Conservation (phyloP, 37 sponge, comb jelly and placozoan genomes). For the Haliclona indistincta region DNA sequence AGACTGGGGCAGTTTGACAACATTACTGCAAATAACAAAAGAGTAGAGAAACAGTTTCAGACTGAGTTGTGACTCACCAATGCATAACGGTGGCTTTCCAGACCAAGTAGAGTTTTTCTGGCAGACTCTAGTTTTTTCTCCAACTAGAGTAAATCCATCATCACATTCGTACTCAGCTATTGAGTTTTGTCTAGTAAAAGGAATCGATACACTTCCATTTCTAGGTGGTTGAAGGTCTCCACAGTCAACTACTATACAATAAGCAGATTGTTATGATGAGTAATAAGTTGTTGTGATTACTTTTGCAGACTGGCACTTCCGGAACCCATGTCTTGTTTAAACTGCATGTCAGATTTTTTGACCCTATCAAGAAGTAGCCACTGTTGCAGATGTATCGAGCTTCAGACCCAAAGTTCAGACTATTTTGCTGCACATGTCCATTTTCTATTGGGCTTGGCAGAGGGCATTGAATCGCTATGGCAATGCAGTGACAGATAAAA, state of each 20-base stretch:
- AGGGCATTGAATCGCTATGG: conserved; percentile 20
- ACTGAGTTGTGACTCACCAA: background rate
- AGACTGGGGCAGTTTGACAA: conserved; percentile 16
- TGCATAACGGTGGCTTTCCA: too few relatives aligned
- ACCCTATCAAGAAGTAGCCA: conserved; percentile 35
- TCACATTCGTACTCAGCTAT: background rate
- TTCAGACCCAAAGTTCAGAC: conserved; percentile 19
- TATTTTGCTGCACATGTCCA: background rate
- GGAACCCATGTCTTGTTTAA: conserved; percentile 21
- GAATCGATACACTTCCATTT: background rate
- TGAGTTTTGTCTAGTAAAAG: conserved; percentile 7
- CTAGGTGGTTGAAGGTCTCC: background rate
- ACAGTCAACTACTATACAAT: conserved; percentile 18
- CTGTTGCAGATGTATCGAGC: conserved; percentile 37
- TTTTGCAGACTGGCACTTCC: conserved; percentile 15
- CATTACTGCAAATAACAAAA: too few relatives aligned
- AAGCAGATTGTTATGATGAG: background rate
- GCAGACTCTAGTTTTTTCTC: too few relatives aligned
- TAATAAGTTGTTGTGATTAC: background rate
- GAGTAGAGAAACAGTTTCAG: conserved; percentile 5
- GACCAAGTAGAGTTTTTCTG: too few relatives aligned
- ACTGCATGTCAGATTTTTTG: conserved; percentile 17
- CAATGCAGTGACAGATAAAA: background rate
- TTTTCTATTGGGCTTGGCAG: conserved; percentile 7
- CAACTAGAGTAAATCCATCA: background rate